phyloP scores from a whole-genome alignment of 2,113 vertebrate genomes.

The Toxotes jaculatrix region DNA sequence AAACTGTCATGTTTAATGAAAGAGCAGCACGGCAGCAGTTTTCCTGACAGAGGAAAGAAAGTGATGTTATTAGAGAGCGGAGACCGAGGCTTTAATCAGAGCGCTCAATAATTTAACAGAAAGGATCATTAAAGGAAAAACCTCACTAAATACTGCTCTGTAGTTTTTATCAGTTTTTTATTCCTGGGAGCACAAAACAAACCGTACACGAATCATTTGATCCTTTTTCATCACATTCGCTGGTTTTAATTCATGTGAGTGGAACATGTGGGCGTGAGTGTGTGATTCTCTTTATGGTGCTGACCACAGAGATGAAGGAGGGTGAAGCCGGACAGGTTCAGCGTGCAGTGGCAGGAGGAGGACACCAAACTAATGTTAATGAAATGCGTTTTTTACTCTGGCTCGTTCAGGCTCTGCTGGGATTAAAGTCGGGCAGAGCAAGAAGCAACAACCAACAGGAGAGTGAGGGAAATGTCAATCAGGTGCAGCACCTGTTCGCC shows the following conservation, averaged over 20 bases:
- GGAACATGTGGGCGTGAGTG: no score
- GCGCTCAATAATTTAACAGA: neutral
- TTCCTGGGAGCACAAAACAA: neutral
- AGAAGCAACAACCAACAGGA: neutral
- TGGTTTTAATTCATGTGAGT: neutral
- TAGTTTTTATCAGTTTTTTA: neutral
- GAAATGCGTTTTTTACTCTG: neutral
- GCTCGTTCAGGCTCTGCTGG: neutral
- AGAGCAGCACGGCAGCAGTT: slow-evolving; percentile 16
- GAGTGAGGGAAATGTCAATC: neutral
- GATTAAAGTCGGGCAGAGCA: neutral
- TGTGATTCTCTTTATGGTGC: no score
- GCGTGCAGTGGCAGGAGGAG: neutral
- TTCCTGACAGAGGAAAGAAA: neutral
- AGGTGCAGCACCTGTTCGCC: neutral
- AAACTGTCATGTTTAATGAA: slow-evolving; percentile 50
- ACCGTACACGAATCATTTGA: neutral
- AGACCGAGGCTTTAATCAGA: slow-evolving; percentile 12
- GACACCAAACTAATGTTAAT: neutral
- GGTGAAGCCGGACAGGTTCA: neutral
- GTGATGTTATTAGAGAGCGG: neutral
- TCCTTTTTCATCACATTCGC: neutral
- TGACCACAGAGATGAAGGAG: neutral
- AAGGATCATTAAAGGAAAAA: neutral
- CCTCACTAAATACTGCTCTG: neutral